A percentile compares a stretch with the other conserved stretches of the same genome.
Evolutionary conservation across 2,797 vertebrate genomes (phyloP).

Genomic region (Betta splendens): DNA sequence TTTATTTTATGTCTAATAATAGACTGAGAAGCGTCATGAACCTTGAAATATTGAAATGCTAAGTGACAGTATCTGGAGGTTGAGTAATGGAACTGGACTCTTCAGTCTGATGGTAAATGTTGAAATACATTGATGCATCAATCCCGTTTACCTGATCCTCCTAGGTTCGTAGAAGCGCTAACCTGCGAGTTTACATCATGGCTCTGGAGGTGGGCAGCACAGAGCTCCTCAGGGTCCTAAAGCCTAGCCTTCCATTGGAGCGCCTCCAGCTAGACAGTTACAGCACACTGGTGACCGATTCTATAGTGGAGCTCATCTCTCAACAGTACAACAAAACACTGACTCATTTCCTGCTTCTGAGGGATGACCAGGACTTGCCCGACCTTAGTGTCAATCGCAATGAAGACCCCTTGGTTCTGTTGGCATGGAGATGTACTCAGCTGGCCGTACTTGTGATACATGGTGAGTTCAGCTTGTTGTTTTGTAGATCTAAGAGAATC

Average conservation of each 20-base stretch:
- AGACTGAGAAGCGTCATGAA: no score
- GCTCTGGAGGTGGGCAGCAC: constrained; percentile 93
- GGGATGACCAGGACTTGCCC: constrained; percentile 93
- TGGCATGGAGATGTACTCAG: constrained; percentile 95
- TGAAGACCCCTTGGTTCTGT: constrained; percentile 94
- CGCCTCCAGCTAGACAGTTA: constrained; percentile 98
- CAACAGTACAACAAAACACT: constrained; percentile 98
- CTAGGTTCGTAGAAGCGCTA: constrained; percentile 86
- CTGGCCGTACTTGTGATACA: constrained; percentile 93
- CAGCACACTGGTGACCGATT: constrained; percentile 90
- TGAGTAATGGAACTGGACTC: no score
- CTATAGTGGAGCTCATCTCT: constrained; percentile 94
- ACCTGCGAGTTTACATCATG: constrained; percentile 97
- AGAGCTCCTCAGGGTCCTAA: constrained; percentile 93
- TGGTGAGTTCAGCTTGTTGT: constrained; percentile 79
- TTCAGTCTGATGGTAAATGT: no score
- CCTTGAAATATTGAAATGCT: no score
- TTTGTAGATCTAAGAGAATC: no score
- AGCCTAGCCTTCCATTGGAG: constrained; percentile 96
- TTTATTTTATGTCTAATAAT: no score
- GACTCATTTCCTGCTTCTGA: constrained; percentile 95
- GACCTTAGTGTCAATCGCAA: constrained; percentile 96
- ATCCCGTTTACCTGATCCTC: neutral
- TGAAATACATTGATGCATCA: neutral
- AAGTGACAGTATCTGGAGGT: no score